Base-by-base conservation (phyloP, 2,888 invertebrate genomes). In the Phlogophora meticulosa region DNA sequence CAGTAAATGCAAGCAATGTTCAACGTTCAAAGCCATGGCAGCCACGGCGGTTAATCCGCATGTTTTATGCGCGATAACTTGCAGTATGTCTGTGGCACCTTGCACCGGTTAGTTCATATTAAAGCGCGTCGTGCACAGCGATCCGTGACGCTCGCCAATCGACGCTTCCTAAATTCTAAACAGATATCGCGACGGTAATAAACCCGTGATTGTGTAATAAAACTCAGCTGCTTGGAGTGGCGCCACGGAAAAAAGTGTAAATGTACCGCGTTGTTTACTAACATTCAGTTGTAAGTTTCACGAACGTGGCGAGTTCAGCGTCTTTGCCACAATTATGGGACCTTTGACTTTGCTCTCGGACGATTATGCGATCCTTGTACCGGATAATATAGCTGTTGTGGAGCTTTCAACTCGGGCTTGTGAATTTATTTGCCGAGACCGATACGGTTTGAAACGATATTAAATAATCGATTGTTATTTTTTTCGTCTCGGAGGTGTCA, bases 401-500 rank as follows among this genome's bases (percentile, higher is more conserved):
- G 70, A 79, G 76, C 75, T 81, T 84, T 80, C 63, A 80, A 78
- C 69, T 80, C 63, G 20, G 65, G 56, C 55, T 83, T 81, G 75
- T 46, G 70, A 76, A 84, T 85, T 87, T 86, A 87, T 90, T 87
- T 85, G 84, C 83, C 84, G 84, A 82, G 80, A 87, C 84, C 88
- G 87, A 88, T 90, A 86, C 82, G 83, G 81, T 86, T 82, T 76
- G 71, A 84, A 84, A 77, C 80, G 80, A 85, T 87, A 91, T 90
- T 90, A 92, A 90, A 91, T 91, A 92, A 93, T 91, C 88, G 90
- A 90, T 88, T 88, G 88, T 89, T 86, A 82, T 85, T 90, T 92
- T 87, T 84, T 78, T 78, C 75, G 60, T 66, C 52, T 78, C 79
- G 66, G 72, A 90, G 89, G 91, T 91, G 92, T 92, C 90, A 91